These are phyloP conservation scores for Oreochromis spilurus DNA, from an alignment of 2,113 vertebrate genomes.

Conservation along the genomic window DNA sequence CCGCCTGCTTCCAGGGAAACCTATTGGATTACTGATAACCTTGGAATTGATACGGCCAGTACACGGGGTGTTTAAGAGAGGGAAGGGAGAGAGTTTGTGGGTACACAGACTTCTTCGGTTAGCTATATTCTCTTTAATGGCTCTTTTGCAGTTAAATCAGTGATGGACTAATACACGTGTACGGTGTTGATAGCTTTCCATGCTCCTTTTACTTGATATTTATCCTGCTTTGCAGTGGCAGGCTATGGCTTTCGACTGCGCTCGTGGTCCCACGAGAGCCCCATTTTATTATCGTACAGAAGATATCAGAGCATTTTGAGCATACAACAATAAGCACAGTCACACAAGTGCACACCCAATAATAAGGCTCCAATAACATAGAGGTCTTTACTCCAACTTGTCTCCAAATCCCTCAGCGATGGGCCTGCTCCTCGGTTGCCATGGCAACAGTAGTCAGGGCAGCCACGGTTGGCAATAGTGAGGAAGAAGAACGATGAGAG, in stretches of 20 bases:
- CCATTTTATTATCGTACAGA: conserved; percentile 9
- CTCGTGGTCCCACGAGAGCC: not conserved
- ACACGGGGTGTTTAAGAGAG: not conserved
- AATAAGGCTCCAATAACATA: conserved; percentile 61
- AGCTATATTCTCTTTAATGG: not conserved
- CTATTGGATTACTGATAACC: conserved; percentile 71
- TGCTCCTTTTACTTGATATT: not conserved
- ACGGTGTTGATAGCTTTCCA: not conserved
- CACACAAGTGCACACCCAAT: conserved; percentile 38
- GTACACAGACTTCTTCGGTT: not conserved
- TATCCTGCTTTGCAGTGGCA: not conserved
- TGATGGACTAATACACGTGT: not conserved
- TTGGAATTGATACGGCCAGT: conserved; percentile 50
- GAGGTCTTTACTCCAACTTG: conserved; percentile 60
- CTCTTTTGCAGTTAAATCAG: not conserved
- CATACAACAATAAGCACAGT: conserved; percentile 40
- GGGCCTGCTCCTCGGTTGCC: conserved; percentile 55
- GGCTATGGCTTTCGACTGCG: not conserved
- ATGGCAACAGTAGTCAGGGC: conserved; percentile 64
- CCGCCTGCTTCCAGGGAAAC: conserved; percentile 40
- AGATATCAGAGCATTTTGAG: conserved; percentile 20
- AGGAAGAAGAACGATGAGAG: conserved; percentile 33
- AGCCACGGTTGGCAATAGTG: conserved; percentile 33
- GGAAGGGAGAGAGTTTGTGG: not conserved
- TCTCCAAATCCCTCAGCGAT: conserved; percentile 57